Evolutionary conservation across 2,113 vertebrate species (phyloP).

Genomic region (Proteles cristata): DNA sequence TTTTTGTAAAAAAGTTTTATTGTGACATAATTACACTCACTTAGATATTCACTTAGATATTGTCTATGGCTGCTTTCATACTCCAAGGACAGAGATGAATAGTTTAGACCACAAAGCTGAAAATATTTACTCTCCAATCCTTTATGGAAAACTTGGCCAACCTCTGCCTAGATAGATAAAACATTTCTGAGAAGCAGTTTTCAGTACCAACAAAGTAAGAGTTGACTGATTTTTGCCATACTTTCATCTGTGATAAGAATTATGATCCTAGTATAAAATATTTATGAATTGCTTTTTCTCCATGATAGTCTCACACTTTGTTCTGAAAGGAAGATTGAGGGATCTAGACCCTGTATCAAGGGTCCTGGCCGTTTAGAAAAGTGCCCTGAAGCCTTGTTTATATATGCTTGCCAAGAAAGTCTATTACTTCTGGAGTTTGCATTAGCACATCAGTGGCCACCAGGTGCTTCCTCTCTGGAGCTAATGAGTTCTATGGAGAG

Average conservation of each 20-base stretch:
- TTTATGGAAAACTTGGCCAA: background rate
- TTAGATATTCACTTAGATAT: background rate
- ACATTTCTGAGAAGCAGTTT: background rate
- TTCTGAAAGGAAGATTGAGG: background rate
- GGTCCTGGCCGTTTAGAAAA: background rate
- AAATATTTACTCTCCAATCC: background rate
- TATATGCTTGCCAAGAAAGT: background rate
- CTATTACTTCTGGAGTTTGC: background rate
- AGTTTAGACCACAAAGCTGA: background rate
- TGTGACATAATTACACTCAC: background rate
- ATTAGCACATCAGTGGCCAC: background rate
- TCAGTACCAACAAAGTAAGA: background rate
- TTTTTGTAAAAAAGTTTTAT: constrained; percentile 37
- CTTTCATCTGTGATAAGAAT: background rate
- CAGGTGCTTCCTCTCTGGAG: constrained; percentile 32
- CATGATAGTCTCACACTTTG: background rate
- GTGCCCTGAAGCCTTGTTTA: background rate
- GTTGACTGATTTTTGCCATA: background rate
- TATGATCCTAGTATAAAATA: background rate
- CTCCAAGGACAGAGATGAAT: background rate
- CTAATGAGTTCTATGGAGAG: background rate
- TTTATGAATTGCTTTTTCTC: constrained; percentile 15
- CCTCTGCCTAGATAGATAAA: background rate
- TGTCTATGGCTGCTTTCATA: background rate
- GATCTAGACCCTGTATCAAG: background rate